phyloP scores from a whole-genome alignment of 1,140 invertebrate species.

The Drosophila triauraria region DNA sequence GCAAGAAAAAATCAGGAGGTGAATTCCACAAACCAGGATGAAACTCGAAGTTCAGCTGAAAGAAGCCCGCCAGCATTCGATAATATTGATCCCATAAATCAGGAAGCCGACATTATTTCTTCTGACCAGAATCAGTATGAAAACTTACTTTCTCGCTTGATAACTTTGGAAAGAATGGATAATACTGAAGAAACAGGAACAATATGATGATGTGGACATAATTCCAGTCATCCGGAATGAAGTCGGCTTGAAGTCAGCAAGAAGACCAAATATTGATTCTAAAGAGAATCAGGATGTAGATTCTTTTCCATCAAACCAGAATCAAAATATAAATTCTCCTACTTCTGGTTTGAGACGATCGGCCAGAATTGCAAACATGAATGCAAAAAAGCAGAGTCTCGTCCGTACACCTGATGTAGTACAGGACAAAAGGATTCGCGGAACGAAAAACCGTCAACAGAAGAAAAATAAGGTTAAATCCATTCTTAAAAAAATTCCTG shows the following conservation, averaged over 20 bases:
- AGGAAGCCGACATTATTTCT: too few species aligned
- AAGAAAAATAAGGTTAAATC: neutral
- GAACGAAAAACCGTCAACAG: neutral
- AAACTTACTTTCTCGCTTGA: too few species aligned
- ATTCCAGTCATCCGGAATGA: too few species aligned
- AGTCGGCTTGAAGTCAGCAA: too few species aligned
- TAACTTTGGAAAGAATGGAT: too few species aligned
- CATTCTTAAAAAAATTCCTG: neutral
- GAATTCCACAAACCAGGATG: neutral
- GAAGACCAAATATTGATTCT: too few species aligned
- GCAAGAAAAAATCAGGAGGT: neutral
- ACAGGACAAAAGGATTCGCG: neutral
- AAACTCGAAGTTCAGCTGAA: too few species aligned
- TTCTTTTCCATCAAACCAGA: neutral
- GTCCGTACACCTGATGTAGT: neutral
- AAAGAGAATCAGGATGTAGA: neutral
- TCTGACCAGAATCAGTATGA: neutral
- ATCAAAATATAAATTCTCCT: neutral
- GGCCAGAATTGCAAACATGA: neutral
- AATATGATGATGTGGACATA: too few species aligned
- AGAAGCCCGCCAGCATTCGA: too few species aligned
- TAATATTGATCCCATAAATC: too few species aligned
- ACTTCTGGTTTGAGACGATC: neutral
- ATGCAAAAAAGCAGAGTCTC: neutral
- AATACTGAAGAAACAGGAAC: too few species aligned